A percentile compares a stretch with the other conserved stretches of the same genome.
Evolutionary conservation across 2,113 vertebrate genomes (phyloP).

Genomic region (Larimichthys crocea): DNA sequence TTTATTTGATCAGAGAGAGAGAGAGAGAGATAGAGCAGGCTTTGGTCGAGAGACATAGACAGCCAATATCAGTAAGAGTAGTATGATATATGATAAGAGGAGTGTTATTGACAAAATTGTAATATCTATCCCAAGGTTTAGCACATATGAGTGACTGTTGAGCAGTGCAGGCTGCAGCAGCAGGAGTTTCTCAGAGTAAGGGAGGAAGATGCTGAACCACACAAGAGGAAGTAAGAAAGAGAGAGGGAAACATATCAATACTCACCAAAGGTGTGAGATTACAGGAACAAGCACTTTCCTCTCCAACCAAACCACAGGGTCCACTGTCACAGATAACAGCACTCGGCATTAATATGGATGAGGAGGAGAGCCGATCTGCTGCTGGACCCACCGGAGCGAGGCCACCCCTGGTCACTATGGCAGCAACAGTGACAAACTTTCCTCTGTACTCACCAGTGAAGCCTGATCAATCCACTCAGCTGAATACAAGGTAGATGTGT

Average conservation of each 20-base stretch:
- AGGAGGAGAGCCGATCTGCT: conserved; percentile 15
- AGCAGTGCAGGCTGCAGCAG: conserved; percentile 12
- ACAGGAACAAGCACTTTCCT: conserved; percentile 49
- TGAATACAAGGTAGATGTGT: neutral
- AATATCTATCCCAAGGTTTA: neutral
- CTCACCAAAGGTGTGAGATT: conserved; percentile 21
- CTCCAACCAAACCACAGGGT: conserved; percentile 26
- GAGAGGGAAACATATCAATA: conserved; percentile 16
- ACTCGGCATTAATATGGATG: conserved; percentile 49
- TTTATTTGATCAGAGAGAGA: too few species aligned
- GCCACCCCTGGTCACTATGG: conserved; percentile 16
- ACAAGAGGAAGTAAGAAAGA: conserved; percentile 9
- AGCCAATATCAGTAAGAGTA: too few species aligned
- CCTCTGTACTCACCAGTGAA: conserved; percentile 15
- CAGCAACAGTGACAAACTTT: conserved; percentile 25
- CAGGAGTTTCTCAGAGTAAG: neutral
- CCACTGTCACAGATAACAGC: conserved; percentile 38
- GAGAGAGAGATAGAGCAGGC: too few species aligned
- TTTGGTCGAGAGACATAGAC: too few species aligned
- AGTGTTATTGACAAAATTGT: too few species aligned
- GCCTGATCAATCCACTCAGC: conserved; percentile 35
- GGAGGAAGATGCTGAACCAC: conserved; percentile 16
- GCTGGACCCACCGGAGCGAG: conserved; percentile 9
- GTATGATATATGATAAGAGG: too few species aligned
- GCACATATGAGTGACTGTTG: neutral